phyloP scores from a whole-genome alignment of 2,888 invertebrate species.

The Taenaris catops region DNA sequence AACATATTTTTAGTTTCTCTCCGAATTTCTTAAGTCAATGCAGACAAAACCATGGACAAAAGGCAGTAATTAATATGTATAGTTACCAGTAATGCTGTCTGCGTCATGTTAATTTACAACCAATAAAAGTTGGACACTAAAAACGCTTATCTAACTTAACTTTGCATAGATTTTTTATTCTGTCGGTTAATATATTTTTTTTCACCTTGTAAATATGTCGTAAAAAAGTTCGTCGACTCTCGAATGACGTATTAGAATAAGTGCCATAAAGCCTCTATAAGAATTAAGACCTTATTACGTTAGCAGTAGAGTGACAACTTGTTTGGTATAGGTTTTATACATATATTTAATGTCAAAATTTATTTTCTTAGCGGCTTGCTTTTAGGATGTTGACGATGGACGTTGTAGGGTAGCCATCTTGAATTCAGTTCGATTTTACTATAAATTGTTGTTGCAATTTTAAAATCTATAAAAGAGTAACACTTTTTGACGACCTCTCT shows the following conservation, averaged over 20 bases:
- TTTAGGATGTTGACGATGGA: conserved; percentile 6
- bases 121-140: conserved; percentile 14
- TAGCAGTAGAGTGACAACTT: not conserved
- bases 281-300: conserved; percentile 2
- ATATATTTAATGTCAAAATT: conserved; percentile 7
- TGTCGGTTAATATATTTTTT: conserved; percentile 9
- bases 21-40: no score
- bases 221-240: conserved; percentile 9
- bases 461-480: no score
- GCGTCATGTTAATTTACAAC: conserved; percentile 14
- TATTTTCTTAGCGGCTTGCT: conserved; percentile 8
- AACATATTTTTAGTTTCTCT: no score
- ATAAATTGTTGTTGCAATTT: no score
- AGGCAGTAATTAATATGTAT: not conserved
- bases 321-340: not conserved
- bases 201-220: conserved; percentile 12
- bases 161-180: conserved; percentile 17
- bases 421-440: no score
- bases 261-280: not conserved
- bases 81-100: conserved; percentile 7
- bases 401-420: conserved; percentile 1
- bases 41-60: no score
- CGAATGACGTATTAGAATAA: conserved; percentile 6
- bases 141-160: conserved; percentile 14
- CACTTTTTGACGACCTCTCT: no score